Base-by-base conservation (phyloP, 2,113 vertebrate species). In the Recurvirostra avosetta region DNA sequence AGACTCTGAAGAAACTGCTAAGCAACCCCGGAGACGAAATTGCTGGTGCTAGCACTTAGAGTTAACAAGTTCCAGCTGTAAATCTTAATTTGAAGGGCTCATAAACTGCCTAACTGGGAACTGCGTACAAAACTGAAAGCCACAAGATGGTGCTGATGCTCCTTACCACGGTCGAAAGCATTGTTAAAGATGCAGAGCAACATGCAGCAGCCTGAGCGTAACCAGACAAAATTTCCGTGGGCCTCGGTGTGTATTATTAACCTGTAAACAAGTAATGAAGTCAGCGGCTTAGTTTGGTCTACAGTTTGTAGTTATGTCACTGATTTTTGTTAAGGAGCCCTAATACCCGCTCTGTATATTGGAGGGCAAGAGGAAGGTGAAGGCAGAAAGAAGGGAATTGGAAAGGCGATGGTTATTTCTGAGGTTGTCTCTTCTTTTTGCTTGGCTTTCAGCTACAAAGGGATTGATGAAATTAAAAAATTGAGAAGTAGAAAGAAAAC, bases 111-210 rank as follows among this genome's bases (percentile, higher is more conserved):
- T 6, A 13, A 0, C 19, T 34, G 21, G 15, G 5, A 50, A 14
- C 53, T 85, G 25, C 7, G 1, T 41, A 6, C 7, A 43, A 18
- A 61, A 38, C 41, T 3, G 3, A 58, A n/a, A 52, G 53, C 94
- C 97, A 88, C 96, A 82, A 96, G 96, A 30, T 95, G 97, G 96
- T 94, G 96, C 97, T 97, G 74, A 30, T 3, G 4, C 73, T 94
- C 92, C 36, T 93, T 58, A 4, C 6, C 12, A 10, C 9, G 13
- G 22, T 0, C 5, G 11, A 79, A 79, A 45, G 21, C 8, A 7
- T 16, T 32, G 4, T 9, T 36, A n/a, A 25, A 62, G 36, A 10
- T 45, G 45, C 25, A 30, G 68, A 26, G 34, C 45, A 58, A 11
- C 1, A 1, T 27, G 30, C 29, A 32, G 36, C 8, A 20, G 8